Evolutionary conservation across 2,113 vertebrate genomes (phyloP), one percentile per base, ranked within the genome.

Genomic region (Megalops atlanticus): DNA sequence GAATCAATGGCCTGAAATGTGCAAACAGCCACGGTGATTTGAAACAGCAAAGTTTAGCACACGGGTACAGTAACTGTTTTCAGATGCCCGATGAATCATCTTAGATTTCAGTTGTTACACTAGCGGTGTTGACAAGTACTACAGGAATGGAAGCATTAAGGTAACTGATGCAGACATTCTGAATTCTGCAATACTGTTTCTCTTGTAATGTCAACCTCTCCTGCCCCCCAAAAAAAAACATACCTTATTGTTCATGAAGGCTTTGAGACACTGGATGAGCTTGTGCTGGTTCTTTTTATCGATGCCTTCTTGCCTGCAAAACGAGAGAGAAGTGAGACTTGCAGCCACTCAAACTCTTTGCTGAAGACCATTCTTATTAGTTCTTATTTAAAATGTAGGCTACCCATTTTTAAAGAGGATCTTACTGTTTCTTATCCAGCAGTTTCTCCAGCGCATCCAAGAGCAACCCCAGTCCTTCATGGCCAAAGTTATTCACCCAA

Each of bases 241-340:
- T 91, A 98, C 98, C 95, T 99, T 99, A 89, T 99, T 99, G 93
- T 99, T 99, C 98, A 99, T 99, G 93, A 99, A 99, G 74, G 98
- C 98, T 94, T 96, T 99, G 89, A 99, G 95, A 90, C 98, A 99
- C 85, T 98, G 98, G 88, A 99, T 98, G 54, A 99, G 95, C 92
- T 99, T 99, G 91, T 99, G 95, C 87, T 99, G 98, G 92, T 97
- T 99, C 86, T 95, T 96, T 92, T 99, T 99, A 89, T 99, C 97
- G 40, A 98, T 97, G 86, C 78, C 92, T 89, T 99, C 98, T 92
- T 98, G 97, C 87, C 98, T 99, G 90, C 36, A 80, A 87, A 84
- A 78, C 80, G 54, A 81, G 27, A 83, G 3, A 74, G 4, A 35
- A 84, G 77, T 1, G 73, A 3, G 49, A 36, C 74, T 24, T 18